Percentiles rank a stretch among this genome's conserved stretches.
Conservation (phyloP, 2,797 vertebrate genomes). For the Acanthopagrus latus region DNA sequence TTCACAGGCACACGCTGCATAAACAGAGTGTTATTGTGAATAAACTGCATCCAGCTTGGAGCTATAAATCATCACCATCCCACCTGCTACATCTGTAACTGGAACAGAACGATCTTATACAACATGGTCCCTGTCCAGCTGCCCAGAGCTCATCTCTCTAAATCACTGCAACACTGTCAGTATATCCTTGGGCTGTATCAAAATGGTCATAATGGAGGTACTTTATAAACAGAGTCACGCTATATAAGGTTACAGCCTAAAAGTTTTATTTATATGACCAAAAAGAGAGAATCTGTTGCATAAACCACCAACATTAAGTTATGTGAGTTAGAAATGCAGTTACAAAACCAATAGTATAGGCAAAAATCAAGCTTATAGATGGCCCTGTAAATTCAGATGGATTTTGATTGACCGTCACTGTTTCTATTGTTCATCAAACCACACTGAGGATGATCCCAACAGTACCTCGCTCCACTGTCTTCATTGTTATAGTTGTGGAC, state of each 20-base stretch:
- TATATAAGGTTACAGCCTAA: background rate
- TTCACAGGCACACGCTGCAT: constrained; percentile 56
- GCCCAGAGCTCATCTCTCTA: constrained; percentile 35
- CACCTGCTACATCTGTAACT: constrained; percentile 52
- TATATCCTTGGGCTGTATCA: background rate
- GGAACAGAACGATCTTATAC: constrained; percentile 38
- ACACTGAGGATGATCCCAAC: too few relatives aligned
- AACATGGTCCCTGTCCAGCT: constrained; percentile 45
- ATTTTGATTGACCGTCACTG: too few relatives aligned
- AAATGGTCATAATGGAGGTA: background rate
- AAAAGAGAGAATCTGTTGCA: background rate
- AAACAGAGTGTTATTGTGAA: constrained; percentile 36
- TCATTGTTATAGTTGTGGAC: too few relatives aligned
- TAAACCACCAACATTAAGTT: too few relatives aligned
- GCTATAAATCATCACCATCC: constrained; percentile 60
- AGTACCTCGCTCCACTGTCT: too few relatives aligned
- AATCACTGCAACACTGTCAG: constrained; percentile 16
- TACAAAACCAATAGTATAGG: too few relatives aligned
- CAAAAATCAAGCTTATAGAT: too few relatives aligned
- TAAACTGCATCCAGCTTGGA: constrained; percentile 44
- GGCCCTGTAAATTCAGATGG: too few relatives aligned
- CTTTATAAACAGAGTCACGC: background rate
- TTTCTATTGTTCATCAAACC: too few relatives aligned
- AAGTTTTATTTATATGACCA: too few relatives aligned
- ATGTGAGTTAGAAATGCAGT: too few relatives aligned